Evolutionary conservation across 2,888 invertebrate species (phyloP).

Genomic region (Tribolium freemani): DNA sequence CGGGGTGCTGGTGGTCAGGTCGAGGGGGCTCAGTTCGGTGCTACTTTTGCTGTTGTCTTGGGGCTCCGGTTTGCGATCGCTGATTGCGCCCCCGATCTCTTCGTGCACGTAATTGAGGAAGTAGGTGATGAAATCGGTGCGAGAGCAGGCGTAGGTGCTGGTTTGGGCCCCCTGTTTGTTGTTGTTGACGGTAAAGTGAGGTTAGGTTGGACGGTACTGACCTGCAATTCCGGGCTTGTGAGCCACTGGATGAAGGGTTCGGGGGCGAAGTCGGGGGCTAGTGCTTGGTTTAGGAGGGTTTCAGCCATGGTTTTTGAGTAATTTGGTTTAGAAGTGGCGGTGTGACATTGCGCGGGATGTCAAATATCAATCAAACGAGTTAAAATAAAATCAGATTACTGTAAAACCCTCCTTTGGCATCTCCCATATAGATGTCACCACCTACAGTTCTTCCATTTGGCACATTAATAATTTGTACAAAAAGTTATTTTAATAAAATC

Average conservation of each 20-base stretch:
- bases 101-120: conserved; percentile 65
- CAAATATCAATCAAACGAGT: too few relatives aligned
- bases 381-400: too few relatives aligned
- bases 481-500: too few relatives aligned
- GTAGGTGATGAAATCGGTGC: conserved; percentile 62
- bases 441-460: too few relatives aligned
- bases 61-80: background rate
- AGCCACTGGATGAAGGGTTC: background rate
- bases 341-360: too few relatives aligned
- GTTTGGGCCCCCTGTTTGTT: background rate
- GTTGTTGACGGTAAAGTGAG: background rate
- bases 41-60: conserved; percentile 1
- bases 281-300: background rate
- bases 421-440: too few relatives aligned
- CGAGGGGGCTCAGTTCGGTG: conserved; percentile 15
- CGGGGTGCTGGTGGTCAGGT: conserved; percentile 50
- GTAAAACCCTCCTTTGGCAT: too few relatives aligned
- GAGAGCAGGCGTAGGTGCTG: conserved; percentile 45
- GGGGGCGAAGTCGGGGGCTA: background rate
- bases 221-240: background rate
- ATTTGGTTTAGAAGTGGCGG: background rate
- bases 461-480: too few relatives aligned
- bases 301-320: background rate
- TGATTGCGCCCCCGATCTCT: conserved; percentile 48
- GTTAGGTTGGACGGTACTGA: background rate